Evolutionary conservation across 2,797 vertebrate species (phyloP).

Genomic region (Halcyon chelicuti): DNA sequence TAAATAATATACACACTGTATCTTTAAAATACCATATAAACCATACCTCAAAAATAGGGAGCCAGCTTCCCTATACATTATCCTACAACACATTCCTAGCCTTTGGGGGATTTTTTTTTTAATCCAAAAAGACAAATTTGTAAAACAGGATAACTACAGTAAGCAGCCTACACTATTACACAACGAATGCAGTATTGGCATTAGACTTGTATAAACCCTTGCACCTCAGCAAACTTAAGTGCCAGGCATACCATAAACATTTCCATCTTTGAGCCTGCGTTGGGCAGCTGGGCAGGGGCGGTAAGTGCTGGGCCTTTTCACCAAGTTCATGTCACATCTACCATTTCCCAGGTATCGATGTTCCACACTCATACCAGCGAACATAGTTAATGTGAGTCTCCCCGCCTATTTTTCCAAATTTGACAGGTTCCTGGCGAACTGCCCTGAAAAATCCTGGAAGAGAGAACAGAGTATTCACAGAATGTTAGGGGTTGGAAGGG

Average conservation of each 20-base stretch:
- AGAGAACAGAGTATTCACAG: neutral
- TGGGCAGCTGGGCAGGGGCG: neutral
- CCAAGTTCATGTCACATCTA: conserved; percentile 64
- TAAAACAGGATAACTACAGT: conserved; percentile 88
- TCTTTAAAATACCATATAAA: conserved; percentile 84
- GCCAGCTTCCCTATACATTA: conserved; percentile 96
- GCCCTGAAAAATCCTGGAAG: conserved; percentile 91
- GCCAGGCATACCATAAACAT: conserved; percentile 59
- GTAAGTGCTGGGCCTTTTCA: neutral
- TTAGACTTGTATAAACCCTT: conserved; percentile 76
- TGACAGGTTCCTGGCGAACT: conserved; percentile 93
- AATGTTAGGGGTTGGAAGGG: too few relatives aligned
- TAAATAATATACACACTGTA: conserved; percentile 94
- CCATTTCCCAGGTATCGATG: conserved; percentile 97
- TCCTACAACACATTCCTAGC: conserved; percentile 77
- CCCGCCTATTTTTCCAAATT: conserved; percentile 93
- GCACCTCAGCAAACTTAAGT: conserved; percentile 67
- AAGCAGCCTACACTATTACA: conserved; percentile 82
- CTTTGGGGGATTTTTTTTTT: neutral
- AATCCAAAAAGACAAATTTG: conserved; percentile 72
- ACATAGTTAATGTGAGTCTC: conserved; percentile 92
- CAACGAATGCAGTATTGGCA: conserved; percentile 80
- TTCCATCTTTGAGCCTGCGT: neutral
- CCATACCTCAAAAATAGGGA: conserved; percentile 85
- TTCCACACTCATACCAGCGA: conserved; percentile 97